A percentile compares a stretch with the other conserved stretches of the same genome.
These are phyloP conservation scores for Pyxicephalus adspersus DNA, from an alignment of 2,113 vertebrate genomes.

Conservation along the genomic window DNA sequence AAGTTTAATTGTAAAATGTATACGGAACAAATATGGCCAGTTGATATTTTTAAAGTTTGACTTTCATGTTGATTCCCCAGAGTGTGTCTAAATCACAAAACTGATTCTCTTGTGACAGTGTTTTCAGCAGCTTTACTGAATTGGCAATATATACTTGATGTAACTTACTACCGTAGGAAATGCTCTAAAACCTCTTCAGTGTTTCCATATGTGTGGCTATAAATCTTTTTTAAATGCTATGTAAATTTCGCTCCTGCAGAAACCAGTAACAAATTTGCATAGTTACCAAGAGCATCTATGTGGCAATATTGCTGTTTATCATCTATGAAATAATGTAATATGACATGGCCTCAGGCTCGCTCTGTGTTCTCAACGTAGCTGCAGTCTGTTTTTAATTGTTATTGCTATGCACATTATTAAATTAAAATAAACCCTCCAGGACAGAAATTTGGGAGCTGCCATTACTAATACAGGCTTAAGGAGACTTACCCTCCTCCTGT, in stretches of 20 bases:
- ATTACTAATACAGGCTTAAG: too few relatives aligned
- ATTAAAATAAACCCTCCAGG: too few relatives aligned
- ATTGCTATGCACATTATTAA: neutral
- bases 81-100: too few relatives aligned
- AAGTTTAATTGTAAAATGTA: too few relatives aligned
- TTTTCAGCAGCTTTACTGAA: neutral
- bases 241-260: neutral
- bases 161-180: neutral
- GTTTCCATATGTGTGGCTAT: neutral
- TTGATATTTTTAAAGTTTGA: too few relatives aligned
- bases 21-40: too few relatives aligned
- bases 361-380: neutral
- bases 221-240: neutral
- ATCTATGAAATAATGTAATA: neutral
- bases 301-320: neutral
- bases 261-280: neutral
- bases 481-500: too few relatives aligned
- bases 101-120: neutral
- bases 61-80: too few relatives aligned
- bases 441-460: too few relatives aligned
- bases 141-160: neutral
- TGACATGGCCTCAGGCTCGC: neutral
- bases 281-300: neutral
- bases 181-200: neutral
- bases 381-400: constrained; percentile 4